Percentiles rank a stretch among this genome's conserved stretches.
phyloP scores from a whole-genome alignment of 2,113 vertebrate genomes.

The Pterophyllum scalare region DNA sequence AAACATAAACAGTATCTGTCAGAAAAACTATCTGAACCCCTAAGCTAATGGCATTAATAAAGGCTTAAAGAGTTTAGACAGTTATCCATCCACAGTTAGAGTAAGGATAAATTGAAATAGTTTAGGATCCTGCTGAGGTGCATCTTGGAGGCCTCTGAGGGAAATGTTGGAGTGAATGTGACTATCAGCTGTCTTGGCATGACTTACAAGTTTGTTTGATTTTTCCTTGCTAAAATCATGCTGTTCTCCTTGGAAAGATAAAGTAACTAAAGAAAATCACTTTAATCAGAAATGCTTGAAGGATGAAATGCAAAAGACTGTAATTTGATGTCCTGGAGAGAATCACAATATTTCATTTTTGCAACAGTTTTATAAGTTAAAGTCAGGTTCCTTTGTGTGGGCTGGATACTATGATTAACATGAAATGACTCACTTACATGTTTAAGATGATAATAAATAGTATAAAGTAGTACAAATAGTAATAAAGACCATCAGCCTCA shows the following conservation, averaged over 20 bases:
- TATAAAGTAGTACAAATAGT: background rate
- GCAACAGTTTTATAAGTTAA: background rate
- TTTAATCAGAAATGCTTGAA: background rate
- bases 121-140: too few relatives aligned
- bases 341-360: background rate
- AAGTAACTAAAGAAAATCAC: background rate
- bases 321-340: background rate
- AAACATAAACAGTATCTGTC: too few relatives aligned
- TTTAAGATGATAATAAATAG: background rate
- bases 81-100: too few relatives aligned
- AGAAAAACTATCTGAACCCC: too few relatives aligned
- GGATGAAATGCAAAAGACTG: background rate
- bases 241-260: background rate
- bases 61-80: too few relatives aligned
- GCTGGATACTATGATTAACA: background rate
- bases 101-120: too few relatives aligned
- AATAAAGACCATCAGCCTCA: conserved; percentile 11
- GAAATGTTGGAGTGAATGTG: background rate
- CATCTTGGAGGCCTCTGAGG: background rate
- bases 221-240: background rate
- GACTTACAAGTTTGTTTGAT: background rate
- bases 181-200: background rate
- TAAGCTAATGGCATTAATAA: too few relatives aligned
- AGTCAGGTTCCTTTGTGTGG: background rate
- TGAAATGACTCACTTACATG: conserved; percentile 6